Percentiles rank a stretch among this genome's conserved stretches.
Conservation (phyloP, 2,888 invertebrate species). For the Dicyrtomina minuta region DNA sequence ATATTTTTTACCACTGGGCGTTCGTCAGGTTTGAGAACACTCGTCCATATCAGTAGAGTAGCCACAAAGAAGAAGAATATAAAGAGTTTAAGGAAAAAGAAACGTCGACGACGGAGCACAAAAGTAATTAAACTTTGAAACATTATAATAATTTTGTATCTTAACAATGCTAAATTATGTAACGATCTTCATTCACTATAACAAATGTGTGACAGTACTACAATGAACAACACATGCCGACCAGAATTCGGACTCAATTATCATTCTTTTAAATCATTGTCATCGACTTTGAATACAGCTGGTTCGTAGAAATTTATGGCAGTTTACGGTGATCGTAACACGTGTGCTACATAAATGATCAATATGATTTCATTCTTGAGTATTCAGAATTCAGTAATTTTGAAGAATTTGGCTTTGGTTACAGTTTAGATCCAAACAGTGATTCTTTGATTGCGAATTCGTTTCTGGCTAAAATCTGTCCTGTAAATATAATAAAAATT, state of each 20-base stretch:
- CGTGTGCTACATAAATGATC: too few relatives aligned
- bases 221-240: neutral
- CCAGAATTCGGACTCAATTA: neutral
- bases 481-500: too few relatives aligned
- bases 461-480: too few relatives aligned
- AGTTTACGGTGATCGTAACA: neutral
- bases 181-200: neutral
- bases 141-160: slow-evolving; percentile 8
- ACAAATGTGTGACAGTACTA: neutral
- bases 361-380: too few relatives aligned
- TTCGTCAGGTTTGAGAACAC: slow-evolving; percentile 19
- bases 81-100: slow-evolving; percentile 45
- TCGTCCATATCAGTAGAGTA: slow-evolving; percentile 48
- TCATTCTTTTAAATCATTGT: too few relatives aligned
- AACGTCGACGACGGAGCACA: slow-evolving; percentile 45
- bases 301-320: neutral
- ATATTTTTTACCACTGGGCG: neutral
- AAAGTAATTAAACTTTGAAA: slow-evolving; percentile 32
- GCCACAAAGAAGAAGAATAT: slow-evolving; percentile 45
- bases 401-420: too few relatives aligned
- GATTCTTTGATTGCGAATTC: too few relatives aligned
- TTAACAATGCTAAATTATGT: neutral
- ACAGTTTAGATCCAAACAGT: too few relatives aligned
- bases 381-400: too few relatives aligned
- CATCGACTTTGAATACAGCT: too few relatives aligned